These are phyloP conservation scores for Entomobrya proxima DNA, from an alignment of 2,888 invertebrate genomes.

Conservation along the genomic window DNA sequence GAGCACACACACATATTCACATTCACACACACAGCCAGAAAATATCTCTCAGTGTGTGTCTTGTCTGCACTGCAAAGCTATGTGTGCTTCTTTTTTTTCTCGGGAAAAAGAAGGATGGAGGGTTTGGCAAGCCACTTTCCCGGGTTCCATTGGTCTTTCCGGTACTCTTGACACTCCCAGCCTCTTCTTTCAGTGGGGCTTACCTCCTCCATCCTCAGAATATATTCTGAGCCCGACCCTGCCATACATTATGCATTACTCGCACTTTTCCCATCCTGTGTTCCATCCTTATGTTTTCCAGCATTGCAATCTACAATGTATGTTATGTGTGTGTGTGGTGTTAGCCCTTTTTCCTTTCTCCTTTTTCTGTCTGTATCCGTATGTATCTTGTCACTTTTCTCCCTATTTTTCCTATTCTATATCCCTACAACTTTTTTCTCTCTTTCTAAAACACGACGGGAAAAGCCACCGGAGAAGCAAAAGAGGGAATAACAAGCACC, in stretches of 20 bases:
- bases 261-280: conserved; percentile 34
- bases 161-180: conserved; percentile 76
- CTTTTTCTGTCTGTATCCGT: conserved; percentile 50
- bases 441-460: conserved; percentile 4
- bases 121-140: conserved; percentile 75
- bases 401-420: conserved; percentile 22
- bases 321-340: conserved; percentile 41
- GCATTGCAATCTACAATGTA: too few relatives aligned
- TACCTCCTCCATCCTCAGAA: too few relatives aligned
- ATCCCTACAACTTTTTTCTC: not conserved
- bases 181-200: conserved; percentile 75
- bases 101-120: conserved; percentile 73
- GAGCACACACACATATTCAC: conserved; percentile 34
- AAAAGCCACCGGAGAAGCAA: conserved; percentile 36
- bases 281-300: conserved; percentile 4
- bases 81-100: conserved; percentile 43
- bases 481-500: conserved; percentile 60
- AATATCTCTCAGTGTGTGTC: not conserved
- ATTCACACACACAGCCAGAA: not conserved
- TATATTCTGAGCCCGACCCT: conserved; percentile 52
- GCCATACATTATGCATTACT: conserved; percentile 56
- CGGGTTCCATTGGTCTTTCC: conserved; percentile 76
- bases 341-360: conserved; percentile 42
- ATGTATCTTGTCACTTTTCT: conserved; percentile 66
- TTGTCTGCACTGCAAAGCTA: not conserved